Evolutionary conservation across 2,797 vertebrate genomes (phyloP).

Genomic region (Phrynocephalus guinanensis): DNA sequence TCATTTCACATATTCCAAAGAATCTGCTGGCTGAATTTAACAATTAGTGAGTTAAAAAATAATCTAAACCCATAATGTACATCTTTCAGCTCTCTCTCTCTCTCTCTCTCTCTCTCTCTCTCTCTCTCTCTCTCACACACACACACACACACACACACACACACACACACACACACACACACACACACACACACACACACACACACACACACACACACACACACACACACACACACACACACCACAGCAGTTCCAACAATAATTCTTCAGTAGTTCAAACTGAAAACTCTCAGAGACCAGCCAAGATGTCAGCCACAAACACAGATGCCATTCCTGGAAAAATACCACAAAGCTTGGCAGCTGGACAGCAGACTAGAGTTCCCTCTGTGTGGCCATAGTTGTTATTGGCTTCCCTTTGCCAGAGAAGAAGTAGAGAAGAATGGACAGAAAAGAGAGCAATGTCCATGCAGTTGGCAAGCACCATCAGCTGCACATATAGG

Average conservation of each 20-base stretch:
- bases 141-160: not conserved
- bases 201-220: not conserved
- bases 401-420: constrained; percentile 47
- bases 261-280: constrained; percentile 42
- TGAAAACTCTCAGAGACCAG: constrained; percentile 33
- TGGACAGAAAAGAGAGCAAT: constrained; percentile 33
- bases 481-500: constrained; percentile 10
- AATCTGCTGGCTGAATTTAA: constrained; percentile 3
- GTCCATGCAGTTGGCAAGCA: constrained; percentile 27
- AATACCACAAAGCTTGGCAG: constrained; percentile 47
- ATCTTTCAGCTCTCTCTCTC: constrained; percentile 3
- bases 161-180: not conserved
- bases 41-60: not conserved
- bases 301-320: constrained; percentile 48
- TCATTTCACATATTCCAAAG: not conserved
- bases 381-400: constrained; percentile 50
- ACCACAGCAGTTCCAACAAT: constrained; percentile 26
- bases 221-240: not conserved
- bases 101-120: not conserved
- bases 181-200: not conserved
- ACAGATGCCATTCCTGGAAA: constrained; percentile 54
- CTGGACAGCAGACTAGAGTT: constrained; percentile 48
- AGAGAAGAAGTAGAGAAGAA: constrained; percentile 44
- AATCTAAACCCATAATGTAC: not conserved
- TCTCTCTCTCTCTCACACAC: not conserved